phyloP scores from a whole-genome alignment of 2,888 invertebrate genomes.

The Philonicus albiceps region DNA sequence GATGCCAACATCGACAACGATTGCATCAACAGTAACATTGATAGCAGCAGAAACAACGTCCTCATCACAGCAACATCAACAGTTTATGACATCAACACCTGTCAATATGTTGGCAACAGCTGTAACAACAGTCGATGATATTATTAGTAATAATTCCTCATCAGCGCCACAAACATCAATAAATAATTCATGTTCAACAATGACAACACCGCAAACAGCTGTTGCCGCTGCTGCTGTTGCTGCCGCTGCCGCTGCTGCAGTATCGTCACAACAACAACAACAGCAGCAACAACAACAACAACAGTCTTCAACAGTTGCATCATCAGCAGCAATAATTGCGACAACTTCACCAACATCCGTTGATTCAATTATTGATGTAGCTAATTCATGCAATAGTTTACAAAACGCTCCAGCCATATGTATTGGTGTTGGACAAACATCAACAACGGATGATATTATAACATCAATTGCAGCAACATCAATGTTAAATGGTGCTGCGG shows the following conservation, averaged over 20 bases:
- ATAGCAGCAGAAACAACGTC: background rate
- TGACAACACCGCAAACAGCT: constrained; percentile 2
- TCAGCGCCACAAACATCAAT: constrained; percentile 8
- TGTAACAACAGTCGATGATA: constrained; percentile 42
- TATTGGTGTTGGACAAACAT: constrained; percentile 36
- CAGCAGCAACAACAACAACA: background rate
- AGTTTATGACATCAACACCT: background rate
- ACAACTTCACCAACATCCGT: constrained; percentile 38
- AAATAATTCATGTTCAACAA: constrained; percentile 32
- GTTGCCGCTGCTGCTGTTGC: background rate
- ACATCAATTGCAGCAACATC: constrained; percentile 38
- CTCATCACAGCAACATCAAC: background rate
- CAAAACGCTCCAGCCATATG: constrained; percentile 46
- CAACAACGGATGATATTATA: constrained; percentile 41
- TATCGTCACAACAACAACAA: background rate
- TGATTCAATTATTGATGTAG: constrained; percentile 42
- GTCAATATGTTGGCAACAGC: constrained; percentile 43
- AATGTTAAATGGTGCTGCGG: constrained; percentile 35
- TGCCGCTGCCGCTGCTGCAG: background rate
- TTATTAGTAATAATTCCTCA: constrained; percentile 43
- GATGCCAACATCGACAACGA: constrained; percentile 41
- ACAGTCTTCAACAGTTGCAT: background rate
- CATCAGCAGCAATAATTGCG: constrained; percentile 32
- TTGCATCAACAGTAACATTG: constrained; percentile 16
- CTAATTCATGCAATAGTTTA: constrained; percentile 42